Evolutionary conservation across 2,888 invertebrate genomes (phyloP).

Genomic region (Drosophila flavopinicola): DNA sequence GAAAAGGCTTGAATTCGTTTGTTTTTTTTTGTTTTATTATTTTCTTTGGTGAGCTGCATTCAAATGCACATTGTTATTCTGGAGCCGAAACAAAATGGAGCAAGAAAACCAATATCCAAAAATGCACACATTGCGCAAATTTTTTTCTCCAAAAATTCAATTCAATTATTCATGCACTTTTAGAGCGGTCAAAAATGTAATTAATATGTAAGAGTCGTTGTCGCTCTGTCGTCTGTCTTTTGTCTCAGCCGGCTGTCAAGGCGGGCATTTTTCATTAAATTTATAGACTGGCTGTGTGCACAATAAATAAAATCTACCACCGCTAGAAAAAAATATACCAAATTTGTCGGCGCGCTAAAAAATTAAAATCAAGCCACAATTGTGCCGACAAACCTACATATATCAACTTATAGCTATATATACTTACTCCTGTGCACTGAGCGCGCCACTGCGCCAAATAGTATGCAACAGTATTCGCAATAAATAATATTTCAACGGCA

Average conservation of each 20-base stretch:
- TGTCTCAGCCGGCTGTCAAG: constrained; percentile 38
- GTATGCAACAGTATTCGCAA: constrained; percentile 70
- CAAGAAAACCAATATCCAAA: constrained; percentile 16
- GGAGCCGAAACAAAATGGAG: neutral
- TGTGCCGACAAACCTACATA: constrained; percentile 11
- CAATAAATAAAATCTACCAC: constrained; percentile 47
- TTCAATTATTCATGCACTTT: constrained; percentile 67
- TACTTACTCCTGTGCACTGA: constrained; percentile 13
- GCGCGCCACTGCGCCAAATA: constrained; percentile 58
- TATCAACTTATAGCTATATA: neutral
- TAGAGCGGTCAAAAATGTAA: constrained; percentile 69
- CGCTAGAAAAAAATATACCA: constrained; percentile 9
- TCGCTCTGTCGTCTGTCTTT: constrained; percentile 20
- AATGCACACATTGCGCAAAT: constrained; percentile 34
- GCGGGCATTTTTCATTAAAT: constrained; percentile 61
- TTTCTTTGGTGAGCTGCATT: constrained; percentile 38
- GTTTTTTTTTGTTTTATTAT: too few species aligned
- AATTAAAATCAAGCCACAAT: constrained; percentile 53
- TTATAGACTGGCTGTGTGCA: constrained; percentile 51
- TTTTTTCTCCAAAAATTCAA: constrained; percentile 48
- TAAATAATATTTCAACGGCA: constrained; percentile 76
- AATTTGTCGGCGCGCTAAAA: constrained; percentile 42
- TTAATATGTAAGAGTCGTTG: constrained; percentile 57
- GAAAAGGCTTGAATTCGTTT: constrained; percentile 28
- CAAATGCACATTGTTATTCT: constrained; percentile 47